phyloP scores from a whole-genome alignment of 2,888 invertebrate genomes.

The Volucella inanis region DNA sequence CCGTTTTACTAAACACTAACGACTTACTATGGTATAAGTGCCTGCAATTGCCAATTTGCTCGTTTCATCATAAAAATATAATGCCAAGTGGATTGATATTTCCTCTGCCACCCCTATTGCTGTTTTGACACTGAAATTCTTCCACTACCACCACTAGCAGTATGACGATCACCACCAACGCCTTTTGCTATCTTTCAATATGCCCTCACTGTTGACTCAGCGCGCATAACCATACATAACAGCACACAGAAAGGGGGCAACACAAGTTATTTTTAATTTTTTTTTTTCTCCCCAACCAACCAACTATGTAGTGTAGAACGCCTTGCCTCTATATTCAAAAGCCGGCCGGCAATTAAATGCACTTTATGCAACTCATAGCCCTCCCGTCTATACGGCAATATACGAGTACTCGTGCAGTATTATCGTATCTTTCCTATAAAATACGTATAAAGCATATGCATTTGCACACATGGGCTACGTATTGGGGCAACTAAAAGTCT shows the following conservation, averaged over 20 bases:
- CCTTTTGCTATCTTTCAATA: slow-evolving; percentile 3
- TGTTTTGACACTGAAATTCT: slow-evolving; percentile 50
- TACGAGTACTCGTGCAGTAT: slow-evolving; percentile 6
- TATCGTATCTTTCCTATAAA: neutral
- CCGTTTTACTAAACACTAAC: slow-evolving; percentile 35
- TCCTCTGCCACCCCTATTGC: slow-evolving; percentile 4
- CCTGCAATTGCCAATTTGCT: slow-evolving; percentile 53
- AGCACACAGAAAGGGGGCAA: slow-evolving; percentile 12
- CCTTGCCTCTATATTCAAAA: slow-evolving; percentile 49
- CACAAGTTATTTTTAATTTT: slow-evolving; percentile 58
- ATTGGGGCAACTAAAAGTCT: slow-evolving; percentile 61
- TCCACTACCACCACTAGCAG: neutral
- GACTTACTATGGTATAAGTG: slow-evolving; percentile 1
- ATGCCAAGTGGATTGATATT: slow-evolving; percentile 43
- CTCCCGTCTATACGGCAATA: neutral
- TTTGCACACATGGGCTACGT: slow-evolving; percentile 12
- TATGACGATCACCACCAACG: neutral
- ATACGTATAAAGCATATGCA: slow-evolving; percentile 40
- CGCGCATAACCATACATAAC: slow-evolving; percentile 1
- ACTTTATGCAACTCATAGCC: slow-evolving; percentile 32
- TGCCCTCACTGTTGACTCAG: slow-evolving; percentile 31
- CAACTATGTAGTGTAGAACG: slow-evolving; percentile 23
- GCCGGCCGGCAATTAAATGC: slow-evolving; percentile 71
- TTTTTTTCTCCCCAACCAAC: neutral
- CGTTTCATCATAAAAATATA: slow-evolving; percentile 51